Conservation (phyloP, 2,113 vertebrate species). For the Hippocampus abdominalis region DNA sequence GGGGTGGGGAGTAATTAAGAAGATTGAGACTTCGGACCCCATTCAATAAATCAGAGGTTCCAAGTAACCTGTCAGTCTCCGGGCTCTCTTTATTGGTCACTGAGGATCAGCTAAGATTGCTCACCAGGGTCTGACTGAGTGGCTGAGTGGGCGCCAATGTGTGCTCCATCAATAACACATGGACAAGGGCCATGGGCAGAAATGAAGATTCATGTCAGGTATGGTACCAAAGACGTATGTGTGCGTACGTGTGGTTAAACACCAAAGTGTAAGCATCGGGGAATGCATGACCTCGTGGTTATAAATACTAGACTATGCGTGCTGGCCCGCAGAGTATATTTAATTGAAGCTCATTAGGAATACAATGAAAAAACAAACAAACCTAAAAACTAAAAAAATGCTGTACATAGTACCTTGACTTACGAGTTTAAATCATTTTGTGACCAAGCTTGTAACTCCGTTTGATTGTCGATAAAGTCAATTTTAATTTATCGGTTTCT, state of each 20-base stretch:
- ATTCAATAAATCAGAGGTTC: conserved; percentile 65
- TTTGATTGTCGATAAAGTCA: no score
- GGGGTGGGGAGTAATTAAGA: conserved; percentile 58
- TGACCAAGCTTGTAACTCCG: no score
- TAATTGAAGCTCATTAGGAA: no score
- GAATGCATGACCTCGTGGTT: conserved; percentile 32
- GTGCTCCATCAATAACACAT: conserved; percentile 60
- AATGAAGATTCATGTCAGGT: conserved; percentile 44
- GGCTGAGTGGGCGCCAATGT: conserved; percentile 31
- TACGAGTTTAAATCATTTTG: no score
- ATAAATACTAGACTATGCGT: background rate
- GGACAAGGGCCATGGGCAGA: conserved; percentile 53
- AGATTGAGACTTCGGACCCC: conserved; percentile 34
- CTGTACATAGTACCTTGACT: no score
- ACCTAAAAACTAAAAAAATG: background rate
- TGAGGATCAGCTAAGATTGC: conserved; percentile 65
- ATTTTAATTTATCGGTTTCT: no score
- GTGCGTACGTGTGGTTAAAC: background rate
- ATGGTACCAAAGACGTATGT: conserved; percentile 20
- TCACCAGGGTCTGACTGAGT: conserved; percentile 47
- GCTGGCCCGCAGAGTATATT: no score
- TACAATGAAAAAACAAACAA: no score
- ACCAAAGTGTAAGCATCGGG: conserved; percentile 23
- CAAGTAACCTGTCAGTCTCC: conserved; percentile 60
- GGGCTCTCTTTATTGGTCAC: conserved; percentile 68